These are phyloP conservation scores for Emydocephalus ijimae DNA, from an alignment of 2,113 vertebrate species.

Conservation along the genomic window DNA sequence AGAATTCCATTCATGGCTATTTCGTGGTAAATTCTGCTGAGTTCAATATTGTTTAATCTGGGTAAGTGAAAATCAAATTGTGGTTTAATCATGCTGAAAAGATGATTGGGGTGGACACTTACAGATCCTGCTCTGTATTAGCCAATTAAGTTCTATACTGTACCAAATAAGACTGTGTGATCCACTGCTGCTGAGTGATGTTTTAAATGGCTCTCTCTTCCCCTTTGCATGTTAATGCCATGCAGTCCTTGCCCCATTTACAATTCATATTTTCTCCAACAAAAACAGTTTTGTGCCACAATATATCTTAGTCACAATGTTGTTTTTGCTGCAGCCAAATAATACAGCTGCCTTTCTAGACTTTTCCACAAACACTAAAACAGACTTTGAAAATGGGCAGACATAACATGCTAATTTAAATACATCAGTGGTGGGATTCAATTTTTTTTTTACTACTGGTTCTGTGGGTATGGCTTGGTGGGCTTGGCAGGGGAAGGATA, in stretches of 20 bases:
- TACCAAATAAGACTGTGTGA: not conserved
- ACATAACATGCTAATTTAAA: not conserved
- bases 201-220: not conserved
- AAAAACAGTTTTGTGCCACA: not conserved
- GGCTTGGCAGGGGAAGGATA: no score
- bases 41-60: not conserved
- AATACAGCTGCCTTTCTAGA: not conserved
- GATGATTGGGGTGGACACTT: not conserved
- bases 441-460: no score
- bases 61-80: not conserved
- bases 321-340: not conserved
- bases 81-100: not conserved
- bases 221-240: not conserved
- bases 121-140: not conserved
- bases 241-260: not conserved
- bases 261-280: not conserved
- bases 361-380: not conserved
- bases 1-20: not conserved
- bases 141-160: not conserved
- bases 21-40: not conserved
- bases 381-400: not conserved
- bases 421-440: no score
- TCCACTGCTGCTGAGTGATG: not conserved
- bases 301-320: not conserved
- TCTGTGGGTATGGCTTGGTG: no score